Evolutionary conservation across 2,888 invertebrate genomes (phyloP), one percentile per base, ranked within the genome.

Genomic region (Phyto melanocephala): DNA sequence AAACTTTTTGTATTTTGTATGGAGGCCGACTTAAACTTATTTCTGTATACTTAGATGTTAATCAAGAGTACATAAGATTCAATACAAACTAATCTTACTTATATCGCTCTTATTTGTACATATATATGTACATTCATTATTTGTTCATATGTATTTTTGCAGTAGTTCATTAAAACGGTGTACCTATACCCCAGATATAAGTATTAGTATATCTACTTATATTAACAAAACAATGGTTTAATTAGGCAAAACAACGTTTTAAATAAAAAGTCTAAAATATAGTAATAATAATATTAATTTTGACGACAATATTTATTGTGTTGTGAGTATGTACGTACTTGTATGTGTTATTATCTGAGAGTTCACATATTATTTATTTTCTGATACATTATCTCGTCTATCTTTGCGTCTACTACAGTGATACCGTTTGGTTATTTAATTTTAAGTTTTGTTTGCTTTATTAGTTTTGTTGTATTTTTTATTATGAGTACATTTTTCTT

Each of bases 191-290:
- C 58, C 28, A 22, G 37, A 37, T 47, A 17, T 22, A 45, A 33
- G 10, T n/a, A 40, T 65, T 35, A 42, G 2, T 24, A 6, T 54
- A 50, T 2, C 13, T 7, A 28, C 13, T 10, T 40, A 13, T 7
- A 7, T 68, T 11, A 45, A 5, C 0, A 33, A 54, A 22, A 37
- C 37, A 58, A 35, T 35, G 63, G 28, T 70, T 75, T 82, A 78
- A 81, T 81, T 74, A 74, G 68, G 70, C 58, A 81, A n/a, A 72
- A 77, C 67, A 77, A 15, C 20, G n/a, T 52, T 52, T 76, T 24
- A 37, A 33, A 52, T 1, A 33, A 56, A 56, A 56, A 42, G 4
- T 20, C 11, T 5, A 20, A 28, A 20, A 40, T 28, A 60, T 28
- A 58, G 7, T 40, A 54, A 63, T 63, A 63, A 65, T 65, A 35